Percentiles rank a stretch among this genome's conserved stretches.
Conservation (phyloP, 2,888 invertebrate species). For the Pyrgus malvae region DNA sequence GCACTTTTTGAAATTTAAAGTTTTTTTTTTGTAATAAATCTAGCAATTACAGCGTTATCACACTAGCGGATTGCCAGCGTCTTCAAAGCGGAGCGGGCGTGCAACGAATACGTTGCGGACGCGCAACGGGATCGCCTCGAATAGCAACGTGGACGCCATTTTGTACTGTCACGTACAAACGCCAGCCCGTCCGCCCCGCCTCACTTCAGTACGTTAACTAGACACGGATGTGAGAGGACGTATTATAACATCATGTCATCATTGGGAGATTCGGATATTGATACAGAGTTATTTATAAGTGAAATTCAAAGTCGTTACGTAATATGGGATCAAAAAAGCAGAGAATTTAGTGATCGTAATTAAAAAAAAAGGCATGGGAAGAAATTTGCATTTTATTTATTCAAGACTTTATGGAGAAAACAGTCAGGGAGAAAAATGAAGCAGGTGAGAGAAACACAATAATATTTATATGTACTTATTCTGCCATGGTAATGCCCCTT, state of each 20-base stretch:
- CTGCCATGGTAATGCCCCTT: conserved; percentile 31
- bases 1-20: too few relatives aligned
- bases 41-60: conserved; percentile 10
- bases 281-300: conserved; percentile 31
- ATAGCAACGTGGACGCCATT: neutral
- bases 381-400: conserved; percentile 31
- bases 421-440: conserved; percentile 33
- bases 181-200: too few relatives aligned
- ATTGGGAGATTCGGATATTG: conserved; percentile 1
- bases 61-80: conserved; percentile 7
- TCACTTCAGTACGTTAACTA: too few relatives aligned
- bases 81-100: conserved; percentile 7
- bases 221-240: too few relatives aligned
- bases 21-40: too few relatives aligned
- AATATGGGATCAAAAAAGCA: conserved; percentile 31
- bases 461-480: conserved; percentile 31
- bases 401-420: conserved; percentile 29
- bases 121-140: conserved; percentile 28
- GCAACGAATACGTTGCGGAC: conserved; percentile 26
- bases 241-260: too few relatives aligned
- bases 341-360: too few relatives aligned
- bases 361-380: conserved; percentile 31
- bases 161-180: too few relatives aligned
- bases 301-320: conserved; percentile 31
- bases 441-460: conserved; percentile 31